Conservation (phyloP, 1,140 invertebrate genomes). For the Drosophila yakuba region DNA sequence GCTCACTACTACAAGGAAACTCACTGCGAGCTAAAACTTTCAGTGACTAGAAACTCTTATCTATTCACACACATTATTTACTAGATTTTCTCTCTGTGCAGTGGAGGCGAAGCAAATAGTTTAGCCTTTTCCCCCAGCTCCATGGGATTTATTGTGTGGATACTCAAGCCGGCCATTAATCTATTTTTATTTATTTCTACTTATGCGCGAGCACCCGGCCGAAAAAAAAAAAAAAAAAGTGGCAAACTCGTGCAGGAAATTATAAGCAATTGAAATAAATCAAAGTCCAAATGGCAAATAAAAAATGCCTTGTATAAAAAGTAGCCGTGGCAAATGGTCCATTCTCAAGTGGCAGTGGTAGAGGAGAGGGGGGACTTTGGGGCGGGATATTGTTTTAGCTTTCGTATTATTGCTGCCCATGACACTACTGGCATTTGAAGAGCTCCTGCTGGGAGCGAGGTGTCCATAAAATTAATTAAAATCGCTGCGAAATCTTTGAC, state of each 20-base stretch:
- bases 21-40: too few relatives aligned
- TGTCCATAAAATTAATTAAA: neutral
- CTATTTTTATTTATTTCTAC: conserved; percentile 77
- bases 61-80: too few relatives aligned
- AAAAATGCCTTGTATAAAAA: conserved; percentile 21
- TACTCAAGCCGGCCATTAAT: conserved; percentile 65
- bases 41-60: too few relatives aligned
- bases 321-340: neutral
- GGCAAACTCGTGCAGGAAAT: conserved; percentile 63
- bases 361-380: too few relatives aligned
- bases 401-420: neutral
- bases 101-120: conserved; percentile 8
- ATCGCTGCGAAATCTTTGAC: neutral
- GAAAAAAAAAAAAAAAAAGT: conserved; percentile 6
- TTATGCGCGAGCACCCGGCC: conserved; percentile 45
- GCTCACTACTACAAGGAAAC: too few relatives aligned
- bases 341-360: neutral
- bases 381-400: neutral
- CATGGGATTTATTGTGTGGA: conserved; percentile 60
- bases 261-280: conserved; percentile 82
- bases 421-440: neutral
- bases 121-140: conserved; percentile 22
- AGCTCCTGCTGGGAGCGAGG: neutral
- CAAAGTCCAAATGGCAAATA: conserved; percentile 76
- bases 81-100: neutral